Percentiles rank a stretch among this genome's conserved stretches.
Conservation (phyloP, 2,888 invertebrate genomes). For the Drosophila putrida region DNA sequence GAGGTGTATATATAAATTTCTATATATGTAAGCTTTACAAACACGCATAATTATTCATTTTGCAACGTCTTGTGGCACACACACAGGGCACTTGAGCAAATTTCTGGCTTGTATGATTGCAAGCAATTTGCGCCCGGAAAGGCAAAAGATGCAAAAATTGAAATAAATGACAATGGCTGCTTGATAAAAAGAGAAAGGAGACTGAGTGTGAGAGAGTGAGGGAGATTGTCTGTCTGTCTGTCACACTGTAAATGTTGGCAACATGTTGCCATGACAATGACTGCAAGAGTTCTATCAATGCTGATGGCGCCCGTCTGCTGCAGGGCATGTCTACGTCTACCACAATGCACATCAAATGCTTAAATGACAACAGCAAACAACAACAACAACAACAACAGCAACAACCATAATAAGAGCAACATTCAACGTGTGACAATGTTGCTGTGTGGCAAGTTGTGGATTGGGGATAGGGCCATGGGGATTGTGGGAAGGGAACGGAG, state of each 20-base stretch:
- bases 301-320: conserved; percentile 58
- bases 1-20: neutral
- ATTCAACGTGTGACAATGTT: conserved; percentile 58
- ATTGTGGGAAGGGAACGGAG: neutral
- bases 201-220: neutral
- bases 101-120: conserved; percentile 54
- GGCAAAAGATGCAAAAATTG: conserved; percentile 71
- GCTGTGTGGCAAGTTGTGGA: conserved; percentile 1
- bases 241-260: conserved; percentile 51
- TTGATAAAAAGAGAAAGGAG: conserved; percentile 36
- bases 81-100: conserved; percentile 66
- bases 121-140: conserved; percentile 68
- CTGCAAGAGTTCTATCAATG: conserved; percentile 38
- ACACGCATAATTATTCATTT: conserved; percentile 74
- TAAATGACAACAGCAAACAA: conserved; percentile 71
- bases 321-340: conserved; percentile 60
- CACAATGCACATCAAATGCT: conserved; percentile 80
- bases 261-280: conserved; percentile 82
- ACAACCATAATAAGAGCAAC: conserved; percentile 25
- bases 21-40: conserved; percentile 5
- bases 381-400: conserved; percentile 26
- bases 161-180: conserved; percentile 74
- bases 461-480: neutral
- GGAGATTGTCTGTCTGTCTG: conserved; percentile 30
- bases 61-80: conserved; percentile 48